phyloP scores from a whole-genome alignment of 2,888 invertebrate species.

The Mythimna albipuncta region DNA sequence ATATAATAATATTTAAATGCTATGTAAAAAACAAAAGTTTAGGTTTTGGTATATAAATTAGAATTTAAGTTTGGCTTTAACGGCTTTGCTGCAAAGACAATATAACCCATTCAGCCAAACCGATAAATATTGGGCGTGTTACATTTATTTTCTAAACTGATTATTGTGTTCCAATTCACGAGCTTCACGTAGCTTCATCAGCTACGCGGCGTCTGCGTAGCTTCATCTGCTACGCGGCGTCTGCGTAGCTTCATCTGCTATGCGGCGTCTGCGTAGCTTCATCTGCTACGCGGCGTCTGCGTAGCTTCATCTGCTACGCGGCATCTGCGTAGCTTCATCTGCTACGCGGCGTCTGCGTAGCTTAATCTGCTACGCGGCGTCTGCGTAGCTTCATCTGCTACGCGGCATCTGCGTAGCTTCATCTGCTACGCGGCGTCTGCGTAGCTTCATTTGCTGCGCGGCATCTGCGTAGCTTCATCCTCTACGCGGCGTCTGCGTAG shows the following conservation, averaged over 20 bases:
- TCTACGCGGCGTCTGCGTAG: no score
- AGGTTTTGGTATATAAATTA: no score
- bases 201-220: slow-evolving; percentile 22
- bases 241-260: neutral
- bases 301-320: no score
- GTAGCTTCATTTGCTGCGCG: neutral
- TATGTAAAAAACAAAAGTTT: no score
- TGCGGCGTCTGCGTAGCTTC: neutral
- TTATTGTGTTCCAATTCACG: no score
- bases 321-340: neutral
- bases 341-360: neutral
- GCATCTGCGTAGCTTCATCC: neutral
- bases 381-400: neutral
- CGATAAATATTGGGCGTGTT: no score
- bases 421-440: no score
- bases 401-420: neutral
- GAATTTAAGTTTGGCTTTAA: no score
- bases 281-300: neutral
- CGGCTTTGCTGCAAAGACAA: no score
- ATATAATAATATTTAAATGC: no score
- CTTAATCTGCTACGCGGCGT: neutral
- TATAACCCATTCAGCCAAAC: neutral
- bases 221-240: neutral
- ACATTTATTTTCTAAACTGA: no score
- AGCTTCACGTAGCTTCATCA: no score